Evolutionary conservation across 2,113 vertebrate species (phyloP).

Genomic region (Trinectes maculatus): DNA sequence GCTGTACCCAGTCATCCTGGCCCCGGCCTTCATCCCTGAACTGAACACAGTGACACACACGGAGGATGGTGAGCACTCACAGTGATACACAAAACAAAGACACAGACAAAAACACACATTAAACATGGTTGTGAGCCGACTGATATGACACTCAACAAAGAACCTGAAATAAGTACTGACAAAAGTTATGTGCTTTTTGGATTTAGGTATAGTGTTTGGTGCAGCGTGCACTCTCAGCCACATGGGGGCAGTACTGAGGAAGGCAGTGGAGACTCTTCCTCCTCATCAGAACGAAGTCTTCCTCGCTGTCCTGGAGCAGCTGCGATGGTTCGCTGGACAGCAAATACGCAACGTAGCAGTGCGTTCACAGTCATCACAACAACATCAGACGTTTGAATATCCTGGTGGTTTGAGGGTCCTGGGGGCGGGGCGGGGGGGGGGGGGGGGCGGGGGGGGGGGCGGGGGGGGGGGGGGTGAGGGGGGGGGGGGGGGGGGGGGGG

Average conservation of each 20-base stretch:
- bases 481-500: too few relatives aligned
- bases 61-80: constrained; percentile 81
- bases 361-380: constrained; percentile 75
- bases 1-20: constrained; percentile 90
- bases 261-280: constrained; percentile 78
- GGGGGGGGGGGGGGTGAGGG: too few relatives aligned
- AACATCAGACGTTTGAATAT: too few relatives aligned
- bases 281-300: constrained; percentile 86
- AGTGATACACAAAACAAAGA: not conserved
- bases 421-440: too few relatives aligned
- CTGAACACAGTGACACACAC: constrained; percentile 84
- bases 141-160: too few relatives aligned
- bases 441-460: too few relatives aligned
- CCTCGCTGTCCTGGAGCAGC: constrained; percentile 88
- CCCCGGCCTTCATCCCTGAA: constrained; percentile 88
- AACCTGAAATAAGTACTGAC: too few relatives aligned
- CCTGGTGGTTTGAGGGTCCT: too few relatives aligned
- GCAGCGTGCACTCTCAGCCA: constrained; percentile 86
- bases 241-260: constrained; percentile 82
- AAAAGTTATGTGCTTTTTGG: too few relatives aligned
- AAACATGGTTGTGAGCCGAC: too few relatives aligned
- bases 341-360: constrained; percentile 97
- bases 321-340: constrained; percentile 93
- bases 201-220: constrained; percentile 90
- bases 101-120: not conserved